phyloP scores from a whole-genome alignment of 2,797 vertebrate species.

The Gymnodraco acuticeps region DNA sequence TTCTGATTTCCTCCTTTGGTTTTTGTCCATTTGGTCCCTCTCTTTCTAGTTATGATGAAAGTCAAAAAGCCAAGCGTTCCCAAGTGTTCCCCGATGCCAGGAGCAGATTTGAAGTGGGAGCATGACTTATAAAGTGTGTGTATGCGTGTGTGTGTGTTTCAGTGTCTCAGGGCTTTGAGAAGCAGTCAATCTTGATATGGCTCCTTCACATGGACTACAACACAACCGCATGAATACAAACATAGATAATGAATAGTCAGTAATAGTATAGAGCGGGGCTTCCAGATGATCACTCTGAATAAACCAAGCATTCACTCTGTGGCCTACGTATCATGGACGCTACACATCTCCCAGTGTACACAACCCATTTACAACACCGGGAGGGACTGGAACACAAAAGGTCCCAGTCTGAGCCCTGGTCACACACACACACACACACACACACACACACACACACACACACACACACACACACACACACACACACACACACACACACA shows the following conservation, averaged over 20 bases:
- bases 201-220: constrained; percentile 45
- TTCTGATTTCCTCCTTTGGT: constrained; percentile 72
- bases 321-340: constrained; percentile 36
- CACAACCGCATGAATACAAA: constrained; percentile 48
- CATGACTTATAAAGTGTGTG: constrained; percentile 60
- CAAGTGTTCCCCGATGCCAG: constrained; percentile 77
- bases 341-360: constrained; percentile 66
- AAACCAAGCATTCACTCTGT: constrained; percentile 59
- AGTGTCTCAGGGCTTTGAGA: constrained; percentile 43
- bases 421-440: constrained; percentile 41
- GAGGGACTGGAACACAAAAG: constrained; percentile 64
- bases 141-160: constrained; percentile 16
- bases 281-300: constrained; percentile 49
- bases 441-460: constrained; percentile 38
- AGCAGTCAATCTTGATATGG: constrained; percentile 54
- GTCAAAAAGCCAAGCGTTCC: constrained; percentile 67
- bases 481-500: constrained; percentile 23
- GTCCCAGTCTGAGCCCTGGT: constrained; percentile 60
- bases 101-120: constrained; percentile 68
- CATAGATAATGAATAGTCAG: constrained; percentile 50
- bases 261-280: constrained; percentile 12
- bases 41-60: constrained; percentile 80
- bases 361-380: constrained; percentile 67
- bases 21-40: constrained; percentile 72
- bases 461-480: constrained; percentile 19